phyloP scores from a whole-genome alignment of 1,140 invertebrate genomes.

The Steinernema feltiae region DNA sequence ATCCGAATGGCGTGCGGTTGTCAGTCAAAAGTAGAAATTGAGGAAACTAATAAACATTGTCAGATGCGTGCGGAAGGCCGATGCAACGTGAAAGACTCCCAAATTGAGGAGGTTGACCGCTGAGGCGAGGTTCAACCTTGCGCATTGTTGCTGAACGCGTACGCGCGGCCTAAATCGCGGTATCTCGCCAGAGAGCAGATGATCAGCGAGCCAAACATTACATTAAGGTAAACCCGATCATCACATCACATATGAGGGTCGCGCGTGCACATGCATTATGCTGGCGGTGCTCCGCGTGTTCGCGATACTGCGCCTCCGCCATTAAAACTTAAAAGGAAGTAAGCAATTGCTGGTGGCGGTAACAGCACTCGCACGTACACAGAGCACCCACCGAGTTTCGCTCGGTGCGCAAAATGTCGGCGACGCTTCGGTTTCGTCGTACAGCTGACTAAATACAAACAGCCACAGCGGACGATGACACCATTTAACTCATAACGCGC shows the following conservation, averaged over 20 bases:
- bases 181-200: not conserved
- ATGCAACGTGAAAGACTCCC: too few species aligned
- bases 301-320: too few species aligned
- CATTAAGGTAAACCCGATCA: not conserved
- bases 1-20: too few species aligned
- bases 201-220: not conserved
- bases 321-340: not conserved
- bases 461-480: too few species aligned
- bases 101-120: not conserved
- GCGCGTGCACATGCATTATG: too few species aligned
- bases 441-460: conserved; percentile 11
- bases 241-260: too few species aligned
- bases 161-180: not conserved
- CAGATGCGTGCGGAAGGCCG: too few species aligned
- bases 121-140: not conserved
- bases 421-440: not conserved
- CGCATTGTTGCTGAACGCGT: not conserved
- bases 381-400: not conserved
- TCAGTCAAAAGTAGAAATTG: too few species aligned
- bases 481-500: too few species aligned
- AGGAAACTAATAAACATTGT: too few species aligned
- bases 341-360: too few species aligned
- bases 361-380: not conserved
- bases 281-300: too few species aligned
- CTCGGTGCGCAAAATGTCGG: not conserved